Base-by-base conservation (phyloP, 2,797 vertebrate species). In the Chiloscyllium punctatum region DNA sequence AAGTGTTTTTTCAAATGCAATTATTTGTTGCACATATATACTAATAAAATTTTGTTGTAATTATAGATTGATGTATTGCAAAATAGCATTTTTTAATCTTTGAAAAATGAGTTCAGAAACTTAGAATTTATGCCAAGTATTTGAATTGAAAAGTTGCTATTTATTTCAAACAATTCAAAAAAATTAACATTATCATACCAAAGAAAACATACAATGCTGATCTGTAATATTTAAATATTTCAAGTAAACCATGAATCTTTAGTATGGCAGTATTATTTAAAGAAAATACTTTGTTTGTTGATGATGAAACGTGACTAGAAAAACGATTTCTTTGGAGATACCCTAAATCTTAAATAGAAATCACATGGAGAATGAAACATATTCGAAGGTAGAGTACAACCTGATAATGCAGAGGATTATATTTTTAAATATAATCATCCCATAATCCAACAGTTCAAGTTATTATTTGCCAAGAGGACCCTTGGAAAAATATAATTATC, bases 31-130 rank as follows among this genome's bases (percentile, higher is more conserved):
- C 68, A 11, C 30, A 30, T 7, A 33, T 68, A n/a, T 68, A 21
- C 84, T 92, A n/a, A 68, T 48, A 33, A 92, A 92, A 92, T n/a
- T 92, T 18, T 11, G 53, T n/a, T 68, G 33, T 92, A 92, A 66
- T 66, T 66, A 68, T 68, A 87, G 48, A 25, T 48, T 86, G 82
- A 66, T 21, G 90, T 4, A 66, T 21, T 23, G 33, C 90, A 92
- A 92, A 33, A 66, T 51, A 48, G 16, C 37, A 51, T 25, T 86
- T n/a, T 66, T 16, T n/a, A 23, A 68, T 92, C 68, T 92, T 30
- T 66, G 90, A n/a, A 13, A 92, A 66, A 37, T 8, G 7, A 87
- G 21, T 6, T n/a, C 33, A 42, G 48, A 87, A 87, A 37, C 42
- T 23, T 42, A 48, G 7, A 9, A 87, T 51, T 51, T 51, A 48